Conservation (phyloP, 2,888 invertebrate genomes). For the Selenia dentaria region DNA sequence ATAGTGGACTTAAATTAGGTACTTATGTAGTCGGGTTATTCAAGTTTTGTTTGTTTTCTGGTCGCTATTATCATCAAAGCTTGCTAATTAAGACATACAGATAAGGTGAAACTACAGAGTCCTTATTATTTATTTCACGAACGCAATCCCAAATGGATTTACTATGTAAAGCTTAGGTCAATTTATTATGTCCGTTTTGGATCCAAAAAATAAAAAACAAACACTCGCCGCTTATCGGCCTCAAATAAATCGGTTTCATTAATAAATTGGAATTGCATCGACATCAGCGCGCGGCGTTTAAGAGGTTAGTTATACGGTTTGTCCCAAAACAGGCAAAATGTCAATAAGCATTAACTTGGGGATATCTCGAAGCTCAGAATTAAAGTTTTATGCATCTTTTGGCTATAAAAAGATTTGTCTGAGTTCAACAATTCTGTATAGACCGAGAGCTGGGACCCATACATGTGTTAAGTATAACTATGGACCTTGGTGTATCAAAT, state of each 20-base stretch:
- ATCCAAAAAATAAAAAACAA: conserved; percentile 15
- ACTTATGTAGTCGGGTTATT: too few species aligned
- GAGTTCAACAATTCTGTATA: conserved; percentile 37
- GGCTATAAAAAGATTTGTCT: conserved; percentile 57
- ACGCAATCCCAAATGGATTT: conserved; percentile 28
- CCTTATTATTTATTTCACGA: conserved; percentile 9
- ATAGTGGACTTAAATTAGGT: too few species aligned
- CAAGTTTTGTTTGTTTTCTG: too few species aligned
- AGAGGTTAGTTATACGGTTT: conserved; percentile 26
- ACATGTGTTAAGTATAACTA: not conserved
- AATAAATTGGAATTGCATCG: conserved; percentile 47
- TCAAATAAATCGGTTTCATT: conserved; percentile 34
- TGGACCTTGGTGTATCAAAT: too few species aligned
- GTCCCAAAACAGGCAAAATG: conserved; percentile 48
- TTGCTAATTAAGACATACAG: conserved; percentile 20
- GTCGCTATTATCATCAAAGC: too few species aligned
- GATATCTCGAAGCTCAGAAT: conserved; percentile 61
- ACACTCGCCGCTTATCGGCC: conserved; percentile 20
- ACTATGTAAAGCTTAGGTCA: conserved; percentile 23
- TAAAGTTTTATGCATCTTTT: conserved; percentile 57
- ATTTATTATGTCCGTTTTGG: conserved; percentile 9
- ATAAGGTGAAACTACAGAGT: not conserved
- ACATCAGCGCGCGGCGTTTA: conserved; percentile 31
- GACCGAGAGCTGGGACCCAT: conserved; percentile 37
- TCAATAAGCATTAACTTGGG: conserved; percentile 53